Evolutionary conservation across 2,113 vertebrate species (phyloP), one percentile per base, ranked within the genome.

Genomic region (Phyllostomus discolor): DNA sequence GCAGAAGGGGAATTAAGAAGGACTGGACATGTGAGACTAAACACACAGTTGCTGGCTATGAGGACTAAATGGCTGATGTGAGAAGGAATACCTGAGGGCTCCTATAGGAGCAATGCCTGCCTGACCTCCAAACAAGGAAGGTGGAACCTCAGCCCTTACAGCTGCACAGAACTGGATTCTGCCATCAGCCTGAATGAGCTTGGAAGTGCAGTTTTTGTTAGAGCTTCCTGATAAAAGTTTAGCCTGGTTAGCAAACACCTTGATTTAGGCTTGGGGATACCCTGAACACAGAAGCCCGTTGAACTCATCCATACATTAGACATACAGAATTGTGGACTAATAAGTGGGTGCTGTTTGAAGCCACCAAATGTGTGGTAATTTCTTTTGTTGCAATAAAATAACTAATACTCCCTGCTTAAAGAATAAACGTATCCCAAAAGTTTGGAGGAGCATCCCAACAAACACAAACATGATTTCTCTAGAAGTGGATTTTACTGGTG

Each of bases 81-180:
- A 92, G 19, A 78, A 48, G 4, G 16, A n/a, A 59, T 31, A 7
- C 4, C 10, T 35, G 16, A 50, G 3, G 1, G 22, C 14, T 81
- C 6, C 2, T 2, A 0, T 4, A 57, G 5, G 10, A 79, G 2
- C 20, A 43, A n/a, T 12, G 20, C 28, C 4, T 85, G n/a, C 5
- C 9, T 10, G 5, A 28, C 0, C 12, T 26, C 0, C 5, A 43
- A 43, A 3, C 4, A n/a, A 15, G 17, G 12, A 31, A 33, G 72
- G 2, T n/a, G 3, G 9, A 70, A 67, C 6, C 11, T 67, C 19
- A 79, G 22, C 38, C 1, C 2, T 5, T 4, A 28, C 0, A 43
- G 12, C 4, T 72, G 24, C 14, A 26, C 5, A 26, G 28, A 66
- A 10, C 7, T 28, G 33, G 8, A 70, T 64, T 86, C 43, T 66